Conservation (phyloP, 2,797 vertebrate genomes). For the Siniperca undulata region DNA sequence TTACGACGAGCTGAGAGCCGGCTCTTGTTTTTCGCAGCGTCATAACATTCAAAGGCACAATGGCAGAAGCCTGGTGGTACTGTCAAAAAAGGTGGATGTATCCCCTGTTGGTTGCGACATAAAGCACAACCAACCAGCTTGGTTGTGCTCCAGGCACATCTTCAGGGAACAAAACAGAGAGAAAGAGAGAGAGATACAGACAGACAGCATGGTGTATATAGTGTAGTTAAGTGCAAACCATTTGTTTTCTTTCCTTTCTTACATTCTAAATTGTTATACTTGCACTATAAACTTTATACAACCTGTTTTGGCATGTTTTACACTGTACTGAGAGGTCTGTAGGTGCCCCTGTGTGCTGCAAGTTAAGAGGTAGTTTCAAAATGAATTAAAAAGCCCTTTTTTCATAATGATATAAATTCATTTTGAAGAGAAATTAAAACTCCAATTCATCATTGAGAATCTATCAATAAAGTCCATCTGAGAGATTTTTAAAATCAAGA, state of each 20-base stretch:
- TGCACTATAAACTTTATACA: not conserved
- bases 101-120: slow-evolving; percentile 35
- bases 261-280: not conserved
- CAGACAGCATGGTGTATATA: not conserved
- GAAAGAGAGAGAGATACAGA: slow-evolving; percentile 2
- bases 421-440: slow-evolving; percentile 8
- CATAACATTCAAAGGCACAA: slow-evolving; percentile 32
- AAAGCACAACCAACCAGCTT: slow-evolving; percentile 34
- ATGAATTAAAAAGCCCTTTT: slow-evolving; percentile 4
- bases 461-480: not conserved
- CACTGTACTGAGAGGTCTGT: not conserved
- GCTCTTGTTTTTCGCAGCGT: slow-evolving; percentile 10
- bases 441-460: not conserved
- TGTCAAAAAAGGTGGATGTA: slow-evolving; percentile 32
- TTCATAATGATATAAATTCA: not conserved
- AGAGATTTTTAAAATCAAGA: slow-evolving; percentile 5
- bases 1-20: slow-evolving; percentile 26
- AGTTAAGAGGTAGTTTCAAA: slow-evolving; percentile 11
- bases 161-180: slow-evolving; percentile 19
- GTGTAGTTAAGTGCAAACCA: not conserved
- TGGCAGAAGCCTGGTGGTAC: slow-evolving; percentile 29
- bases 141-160: slow-evolving; percentile 26
- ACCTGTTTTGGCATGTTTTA: not conserved
- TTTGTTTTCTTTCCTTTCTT: slow-evolving; percentile 1
- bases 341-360: not conserved